These are phyloP conservation scores for Steinernema feltiae DNA, from an alignment of 1,140 invertebrate species.

Conservation along the genomic window DNA sequence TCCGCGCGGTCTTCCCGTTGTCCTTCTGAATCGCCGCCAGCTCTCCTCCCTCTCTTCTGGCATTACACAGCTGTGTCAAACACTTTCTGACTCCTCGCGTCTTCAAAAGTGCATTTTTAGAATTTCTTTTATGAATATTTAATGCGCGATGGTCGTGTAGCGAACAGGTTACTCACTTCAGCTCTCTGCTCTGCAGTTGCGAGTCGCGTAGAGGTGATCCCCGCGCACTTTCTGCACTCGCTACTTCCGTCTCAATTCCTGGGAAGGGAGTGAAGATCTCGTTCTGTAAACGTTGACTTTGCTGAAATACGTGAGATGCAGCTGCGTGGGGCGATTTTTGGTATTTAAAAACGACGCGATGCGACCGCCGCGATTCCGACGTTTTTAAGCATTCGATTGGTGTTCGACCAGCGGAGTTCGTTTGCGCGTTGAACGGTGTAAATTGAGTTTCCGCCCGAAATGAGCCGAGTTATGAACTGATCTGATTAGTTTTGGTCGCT, in stretches of 20 bases:
- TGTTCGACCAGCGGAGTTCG: background rate
- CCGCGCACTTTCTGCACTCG: background rate
- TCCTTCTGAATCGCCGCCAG: background rate
- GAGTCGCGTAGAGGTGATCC: background rate
- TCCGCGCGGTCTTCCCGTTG: background rate
- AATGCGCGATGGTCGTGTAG: background rate
- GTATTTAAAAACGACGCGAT: too few species aligned
- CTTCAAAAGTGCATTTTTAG: background rate
- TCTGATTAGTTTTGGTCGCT: background rate
- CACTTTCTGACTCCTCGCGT: too few species aligned
- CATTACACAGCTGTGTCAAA: too few species aligned
- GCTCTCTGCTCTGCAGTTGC: background rate
- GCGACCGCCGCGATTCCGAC: background rate
- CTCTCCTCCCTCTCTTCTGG: too few species aligned
- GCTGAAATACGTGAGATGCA: too few species aligned
- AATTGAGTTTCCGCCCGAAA: background rate
- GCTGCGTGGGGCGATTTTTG: too few species aligned
- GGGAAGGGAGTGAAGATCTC: too few species aligned
- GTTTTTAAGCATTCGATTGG: background rate
- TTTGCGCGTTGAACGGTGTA: background rate
- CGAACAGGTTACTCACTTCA: background rate
- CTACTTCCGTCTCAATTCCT: background rate
- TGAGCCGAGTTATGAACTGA: background rate
- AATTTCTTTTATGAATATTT: background rate
- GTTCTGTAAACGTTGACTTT: too few species aligned